A percentile compares a stretch with the other conserved stretches of the same genome.
Conservation (phyloP, 35 echinoderm and acorn worm genomes). For the Amphiura filiformis region DNA sequence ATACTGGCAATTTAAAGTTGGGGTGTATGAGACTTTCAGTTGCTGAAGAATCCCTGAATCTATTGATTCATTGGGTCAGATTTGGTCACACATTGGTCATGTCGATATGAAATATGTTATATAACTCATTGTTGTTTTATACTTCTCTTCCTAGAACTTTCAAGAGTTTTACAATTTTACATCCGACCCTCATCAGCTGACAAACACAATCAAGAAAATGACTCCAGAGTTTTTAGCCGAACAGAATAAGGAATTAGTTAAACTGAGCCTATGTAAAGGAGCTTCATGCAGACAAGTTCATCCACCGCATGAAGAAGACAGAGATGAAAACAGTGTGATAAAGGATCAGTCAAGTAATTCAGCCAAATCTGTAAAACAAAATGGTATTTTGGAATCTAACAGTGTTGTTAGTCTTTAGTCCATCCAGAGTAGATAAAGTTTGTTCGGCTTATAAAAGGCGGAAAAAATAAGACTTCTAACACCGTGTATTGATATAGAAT, state of each 20-base stretch:
- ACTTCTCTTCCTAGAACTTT: conserved; percentile 64
- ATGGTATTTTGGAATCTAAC: no score
- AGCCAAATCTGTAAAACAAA: no score
- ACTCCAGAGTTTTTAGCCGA: conserved; percentile 31
- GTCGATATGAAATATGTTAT: background rate
- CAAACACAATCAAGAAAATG: conserved; percentile 59
- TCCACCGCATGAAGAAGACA: no score
- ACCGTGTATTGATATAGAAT: no score
- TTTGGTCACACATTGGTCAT: background rate
- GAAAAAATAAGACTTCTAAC: no score
- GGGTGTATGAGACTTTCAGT: background rate
- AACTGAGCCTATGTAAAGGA: conserved; percentile 82
- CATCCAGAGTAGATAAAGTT: no score
- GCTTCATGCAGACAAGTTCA: conserved; percentile 43
- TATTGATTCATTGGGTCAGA: background rate
- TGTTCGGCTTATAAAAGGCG: no score
- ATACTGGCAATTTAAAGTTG: no score
- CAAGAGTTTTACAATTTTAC: conserved; percentile 86
- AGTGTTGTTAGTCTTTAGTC: no score
- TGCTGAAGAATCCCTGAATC: background rate
- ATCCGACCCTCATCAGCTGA: conserved; percentile 75
- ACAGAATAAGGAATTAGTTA: conserved; percentile 52
- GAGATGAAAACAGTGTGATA: no score
- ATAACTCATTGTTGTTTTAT: no score
- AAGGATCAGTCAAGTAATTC: no score